Conservation (phyloP, 2,888 invertebrate genomes). For the Mycalesis mineus region DNA sequence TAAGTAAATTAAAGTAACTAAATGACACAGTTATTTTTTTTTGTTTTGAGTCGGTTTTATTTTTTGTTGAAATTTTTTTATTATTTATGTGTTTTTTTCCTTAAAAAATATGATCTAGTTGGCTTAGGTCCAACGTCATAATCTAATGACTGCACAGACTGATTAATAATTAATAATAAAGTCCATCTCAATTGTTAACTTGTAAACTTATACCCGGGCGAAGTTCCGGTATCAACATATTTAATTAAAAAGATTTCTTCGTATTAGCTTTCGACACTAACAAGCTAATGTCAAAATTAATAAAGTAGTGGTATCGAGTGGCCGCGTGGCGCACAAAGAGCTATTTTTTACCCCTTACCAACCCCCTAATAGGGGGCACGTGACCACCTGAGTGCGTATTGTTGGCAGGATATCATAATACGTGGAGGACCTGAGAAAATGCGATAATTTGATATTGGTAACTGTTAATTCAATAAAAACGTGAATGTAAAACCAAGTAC, state of each 20-base stretch:
- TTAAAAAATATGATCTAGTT: too few species aligned
- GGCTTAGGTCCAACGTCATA: too few species aligned
- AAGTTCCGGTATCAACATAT: not conserved
- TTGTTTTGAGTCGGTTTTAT: too few species aligned
- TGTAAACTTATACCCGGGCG: too few species aligned
- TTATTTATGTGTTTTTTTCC: too few species aligned
- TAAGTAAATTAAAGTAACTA: too few species aligned
- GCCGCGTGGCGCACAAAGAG: conserved; percentile 52
- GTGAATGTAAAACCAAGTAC: not conserved
- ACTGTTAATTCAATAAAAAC: conserved; percentile 21
- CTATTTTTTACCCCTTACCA: conserved; percentile 47
- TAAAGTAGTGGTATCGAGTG: conserved; percentile 66
- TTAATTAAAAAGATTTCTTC: not conserved
- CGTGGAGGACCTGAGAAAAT: conserved; percentile 28
- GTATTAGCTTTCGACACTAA: conserved; percentile 45
- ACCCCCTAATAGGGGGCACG: conserved; percentile 62
- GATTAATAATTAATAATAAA: too few species aligned
- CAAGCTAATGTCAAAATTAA: conserved; percentile 64
- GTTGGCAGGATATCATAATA: conserved; percentile 34
- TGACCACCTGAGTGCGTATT: conserved; percentile 56
- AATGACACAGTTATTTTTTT: too few species aligned
- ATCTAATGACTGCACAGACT: too few species aligned
- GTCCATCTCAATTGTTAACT: too few species aligned
- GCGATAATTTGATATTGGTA: conserved; percentile 29
- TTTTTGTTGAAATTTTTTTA: too few species aligned